Conservation (phyloP, 2,113 vertebrate species). For the Grus americana region DNA sequence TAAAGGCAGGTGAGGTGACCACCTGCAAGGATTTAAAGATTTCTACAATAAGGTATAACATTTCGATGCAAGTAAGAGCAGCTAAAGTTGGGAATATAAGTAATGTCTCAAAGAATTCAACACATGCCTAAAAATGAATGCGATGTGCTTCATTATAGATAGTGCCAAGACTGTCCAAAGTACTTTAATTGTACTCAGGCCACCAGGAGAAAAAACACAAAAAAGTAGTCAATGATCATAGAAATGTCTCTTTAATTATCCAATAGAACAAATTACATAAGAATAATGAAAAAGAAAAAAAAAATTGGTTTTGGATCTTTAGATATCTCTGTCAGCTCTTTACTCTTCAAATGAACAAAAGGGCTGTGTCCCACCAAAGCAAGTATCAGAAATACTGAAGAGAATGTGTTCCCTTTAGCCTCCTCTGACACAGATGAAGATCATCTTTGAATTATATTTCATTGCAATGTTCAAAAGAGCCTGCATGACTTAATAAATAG, state of each 20-base stretch:
- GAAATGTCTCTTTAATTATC: not conserved
- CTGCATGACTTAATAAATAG: not conserved
- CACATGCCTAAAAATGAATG: not conserved
- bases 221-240: not conserved
- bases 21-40: not conserved
- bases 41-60: not conserved
- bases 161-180: not conserved
- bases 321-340: not conserved
- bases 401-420: not conserved
- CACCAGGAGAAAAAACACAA: not conserved
- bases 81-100: fast-evolving
- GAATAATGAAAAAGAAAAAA: not conserved
- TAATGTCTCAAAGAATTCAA: not conserved
- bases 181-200: not conserved
- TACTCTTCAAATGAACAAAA: not conserved
- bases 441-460: not conserved
- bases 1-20: not conserved
- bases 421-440: not conserved
- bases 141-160: not conserved
- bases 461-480: not conserved
- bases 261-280: not conserved
- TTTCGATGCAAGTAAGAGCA: not conserved
- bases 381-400: not conserved
- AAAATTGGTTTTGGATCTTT: not conserved
- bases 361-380: not conserved